These are phyloP conservation scores for Biston betularia DNA, from an alignment of 2,888 invertebrate species.

Conservation along the genomic window DNA sequence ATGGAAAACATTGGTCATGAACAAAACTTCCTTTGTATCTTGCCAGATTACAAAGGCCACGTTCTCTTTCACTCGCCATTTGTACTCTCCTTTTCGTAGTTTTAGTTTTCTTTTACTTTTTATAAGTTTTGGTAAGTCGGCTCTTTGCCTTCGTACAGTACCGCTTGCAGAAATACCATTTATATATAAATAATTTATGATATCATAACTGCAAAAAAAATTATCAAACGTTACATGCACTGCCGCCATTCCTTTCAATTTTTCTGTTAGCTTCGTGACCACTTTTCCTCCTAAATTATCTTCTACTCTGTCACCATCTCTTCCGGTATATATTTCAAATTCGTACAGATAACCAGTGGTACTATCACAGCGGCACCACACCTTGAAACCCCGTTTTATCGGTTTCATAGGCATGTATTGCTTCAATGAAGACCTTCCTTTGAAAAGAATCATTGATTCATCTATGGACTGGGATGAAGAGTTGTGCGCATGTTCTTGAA, in stretches of 20 bases:
- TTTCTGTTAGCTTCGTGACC: conserved; percentile 41
- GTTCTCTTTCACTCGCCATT: conserved; percentile 47
- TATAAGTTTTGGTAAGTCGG: conserved; percentile 43
- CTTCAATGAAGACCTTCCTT: conserved; percentile 37
- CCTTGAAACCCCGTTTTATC: conserved; percentile 34
- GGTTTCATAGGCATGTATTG: conserved; percentile 40
- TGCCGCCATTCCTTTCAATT: conserved; percentile 26
- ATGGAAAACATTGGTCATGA: conserved; percentile 51
- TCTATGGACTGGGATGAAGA: conserved; percentile 43
- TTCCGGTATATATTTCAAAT: conserved; percentile 38
- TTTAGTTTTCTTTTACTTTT: conserved; percentile 45
- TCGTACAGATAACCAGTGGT: conserved; percentile 34
- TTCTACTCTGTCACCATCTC: conserved; percentile 20
- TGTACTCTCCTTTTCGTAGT: conserved; percentile 47
- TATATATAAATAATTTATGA: conserved; percentile 42
- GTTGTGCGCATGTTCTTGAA: conserved; percentile 37
- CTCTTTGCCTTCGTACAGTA: conserved; percentile 45
- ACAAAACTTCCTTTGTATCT: conserved; percentile 48
- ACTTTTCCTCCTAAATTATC: conserved; percentile 35
- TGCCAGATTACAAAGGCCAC: conserved; percentile 49
- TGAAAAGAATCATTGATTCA: conserved; percentile 47
- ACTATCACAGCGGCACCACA: conserved; percentile 34
- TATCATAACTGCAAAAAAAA: conserved; percentile 40
- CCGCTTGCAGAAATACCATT: conserved; percentile 42
- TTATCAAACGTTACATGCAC: conserved; percentile 43